Evolutionary conservation across 2,888 invertebrate genomes (phyloP).

Genomic region (Caenorhabditis sulstoni): DNA sequence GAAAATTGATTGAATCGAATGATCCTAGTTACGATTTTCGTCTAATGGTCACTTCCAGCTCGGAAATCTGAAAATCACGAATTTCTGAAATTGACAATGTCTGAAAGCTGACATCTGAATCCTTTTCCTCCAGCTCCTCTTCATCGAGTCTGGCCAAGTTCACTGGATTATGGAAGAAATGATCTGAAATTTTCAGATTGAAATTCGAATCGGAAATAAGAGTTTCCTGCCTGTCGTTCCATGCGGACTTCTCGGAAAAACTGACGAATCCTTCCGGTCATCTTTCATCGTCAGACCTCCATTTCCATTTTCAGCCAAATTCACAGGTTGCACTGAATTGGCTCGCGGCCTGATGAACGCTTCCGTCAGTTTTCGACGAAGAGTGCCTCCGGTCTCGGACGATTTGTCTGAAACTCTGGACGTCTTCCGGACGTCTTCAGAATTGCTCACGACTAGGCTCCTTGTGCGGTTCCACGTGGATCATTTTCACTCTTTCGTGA

Average conservation of each 20-base stretch:
- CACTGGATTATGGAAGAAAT: not conserved
- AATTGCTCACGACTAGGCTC: slow-evolving; percentile 19
- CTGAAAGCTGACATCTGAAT: not conserved
- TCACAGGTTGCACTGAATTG: slow-evolving; percentile 16
- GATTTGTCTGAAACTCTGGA: slow-evolving; percentile 36
- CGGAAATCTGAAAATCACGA: not conserved
- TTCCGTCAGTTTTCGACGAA: slow-evolving; percentile 20
- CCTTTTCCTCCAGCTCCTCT: slow-evolving; percentile 10
- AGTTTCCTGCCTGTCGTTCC: not conserved
- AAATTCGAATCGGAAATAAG: not conserved
- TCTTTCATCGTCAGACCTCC: too few species aligned
- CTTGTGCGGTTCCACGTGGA: slow-evolving; percentile 19
- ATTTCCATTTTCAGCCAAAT: not conserved
- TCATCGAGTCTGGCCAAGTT: slow-evolving; percentile 13
- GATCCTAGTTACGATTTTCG: not conserved
- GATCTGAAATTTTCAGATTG: not conserved
- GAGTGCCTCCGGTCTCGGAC: slow-evolving; percentile 1
- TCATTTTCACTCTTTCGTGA: slow-evolving; percentile 31
- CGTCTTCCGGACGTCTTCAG: too few species aligned
- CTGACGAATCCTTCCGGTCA: too few species aligned
- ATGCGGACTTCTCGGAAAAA: not conserved
- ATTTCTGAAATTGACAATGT: too few species aligned
- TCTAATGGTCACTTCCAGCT: not conserved
- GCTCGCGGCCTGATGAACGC: slow-evolving; percentile 4
- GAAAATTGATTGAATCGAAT: not conserved